phyloP scores from a whole-genome alignment of 2,797 vertebrate species.

The Yasuhikotakia modesta region DNA sequence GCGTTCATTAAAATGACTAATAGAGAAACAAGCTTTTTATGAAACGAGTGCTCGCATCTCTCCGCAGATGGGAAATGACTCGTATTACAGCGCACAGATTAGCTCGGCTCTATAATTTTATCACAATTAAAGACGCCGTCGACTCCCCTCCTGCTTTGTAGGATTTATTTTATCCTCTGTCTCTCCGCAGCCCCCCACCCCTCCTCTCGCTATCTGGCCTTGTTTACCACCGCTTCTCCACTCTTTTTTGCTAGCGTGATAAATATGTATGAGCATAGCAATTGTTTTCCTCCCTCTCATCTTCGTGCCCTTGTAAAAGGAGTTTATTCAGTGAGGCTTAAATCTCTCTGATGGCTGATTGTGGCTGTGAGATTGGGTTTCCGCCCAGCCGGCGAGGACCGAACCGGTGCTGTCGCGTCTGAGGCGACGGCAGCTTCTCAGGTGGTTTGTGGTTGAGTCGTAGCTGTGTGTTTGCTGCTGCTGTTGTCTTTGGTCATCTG shows the following conservation, averaged over 20 bases:
- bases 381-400: slow-evolving; percentile 71
- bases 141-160: slow-evolving; percentile 68
- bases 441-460: slow-evolving; percentile 74
- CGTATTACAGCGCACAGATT: slow-evolving; percentile 75
- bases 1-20: slow-evolving; percentile 72
- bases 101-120: slow-evolving; percentile 77
- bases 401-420: slow-evolving; percentile 79
- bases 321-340: slow-evolving; percentile 72
- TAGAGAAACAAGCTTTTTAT: slow-evolving; percentile 70
- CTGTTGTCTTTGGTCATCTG: slow-evolving; percentile 81
- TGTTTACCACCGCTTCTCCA: slow-evolving; percentile 55
- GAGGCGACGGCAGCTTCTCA: slow-evolving; percentile 75
- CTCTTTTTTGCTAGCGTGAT: slow-evolving; percentile 51
- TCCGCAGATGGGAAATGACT: slow-evolving; percentile 73
- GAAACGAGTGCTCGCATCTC: slow-evolving; percentile 70
- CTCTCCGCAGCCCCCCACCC: not conserved
- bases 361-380: slow-evolving; percentile 77
- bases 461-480: slow-evolving; percentile 67
- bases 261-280: slow-evolving; percentile 76
- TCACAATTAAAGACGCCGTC: slow-evolving; percentile 77
- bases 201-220: slow-evolving; percentile 9
- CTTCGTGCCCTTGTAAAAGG: slow-evolving; percentile 68
- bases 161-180: slow-evolving; percentile 57
- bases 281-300: slow-evolving; percentile 66
- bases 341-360: slow-evolving; percentile 73